Base-by-base conservation (phyloP, 2,797 vertebrate species). In the Borostomias antarcticus region DNA sequence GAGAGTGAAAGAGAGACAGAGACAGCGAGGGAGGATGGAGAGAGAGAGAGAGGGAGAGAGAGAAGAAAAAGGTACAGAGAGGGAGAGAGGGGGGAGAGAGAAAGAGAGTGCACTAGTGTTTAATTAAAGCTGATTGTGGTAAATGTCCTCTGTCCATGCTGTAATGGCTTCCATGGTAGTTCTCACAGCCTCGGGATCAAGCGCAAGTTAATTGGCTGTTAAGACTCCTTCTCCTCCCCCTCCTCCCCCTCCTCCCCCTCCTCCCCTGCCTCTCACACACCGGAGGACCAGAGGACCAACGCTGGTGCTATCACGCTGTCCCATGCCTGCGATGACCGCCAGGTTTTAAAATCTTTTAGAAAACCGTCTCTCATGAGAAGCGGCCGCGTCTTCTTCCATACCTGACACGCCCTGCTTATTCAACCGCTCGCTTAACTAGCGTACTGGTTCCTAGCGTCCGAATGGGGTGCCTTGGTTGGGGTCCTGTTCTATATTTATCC, bases 51-150 rank as follows among this genome's bases (percentile, higher is more conserved):
- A 4, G 8, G 33, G 5, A 10, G 54, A 35, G 9, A 6, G 28
- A 54, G 52, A 28, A 26, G 17, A 10, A 37, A 11, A 37, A 11
- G 35, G 13, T 2, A 50, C 9, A 26, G 48, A 23, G 33, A n/a
- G 26, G 11, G 17, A 23, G 23, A 25, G 50, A 4, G 53, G n/a
- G 62, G 11, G 40, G 50, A 58, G 64, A 58, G 28, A 61, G 33
- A n/a, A n/a, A 63, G 73, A 70, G 70, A 73, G 75, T 52, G 50
- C 23, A 7, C 30, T 59, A 9, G 69, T 75, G 59, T 79, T 77
- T 84, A 86, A 87, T 87, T 85, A 85, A 80, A 84, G 72, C 68
- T 80, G 79, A 85, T 82, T 79, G 68, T 68, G 62, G 52, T 78
- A 81, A 85, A 86, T 85, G 84, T 69, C 82, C 76, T 85, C 74